Percentiles rank a stretch among this genome's conserved stretches.
Evolutionary conservation across 2,797 vertebrate species (phyloP).

Genomic region (Gymnocypris eckloni): DNA sequence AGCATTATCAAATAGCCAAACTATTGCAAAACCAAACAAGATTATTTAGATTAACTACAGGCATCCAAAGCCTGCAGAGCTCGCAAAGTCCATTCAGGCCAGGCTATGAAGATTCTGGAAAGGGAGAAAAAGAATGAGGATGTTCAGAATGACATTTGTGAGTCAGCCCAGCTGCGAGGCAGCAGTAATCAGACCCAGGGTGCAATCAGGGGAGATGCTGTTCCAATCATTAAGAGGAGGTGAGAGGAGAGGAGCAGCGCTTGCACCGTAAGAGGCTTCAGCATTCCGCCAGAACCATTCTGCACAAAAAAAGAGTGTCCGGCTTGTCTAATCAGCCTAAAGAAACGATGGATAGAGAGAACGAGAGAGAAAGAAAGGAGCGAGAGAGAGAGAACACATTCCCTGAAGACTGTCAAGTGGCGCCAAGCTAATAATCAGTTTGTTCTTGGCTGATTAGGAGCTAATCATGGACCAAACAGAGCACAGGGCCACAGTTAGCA

Average conservation of each 20-base stretch:
- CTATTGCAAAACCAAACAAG: background rate
- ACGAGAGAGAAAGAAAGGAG: conserved; percentile 26
- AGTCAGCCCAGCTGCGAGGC: conserved; percentile 77
- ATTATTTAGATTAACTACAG: background rate
- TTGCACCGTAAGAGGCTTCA: conserved; percentile 72
- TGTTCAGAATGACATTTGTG: conserved; percentile 79
- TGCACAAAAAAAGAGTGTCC: conserved; percentile 76
- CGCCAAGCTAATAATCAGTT: conserved; percentile 93
- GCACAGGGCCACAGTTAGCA: conserved; percentile 71
- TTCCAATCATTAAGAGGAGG: conserved; percentile 83
- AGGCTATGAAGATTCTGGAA: background rate
- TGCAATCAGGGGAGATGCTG: conserved; percentile 87
- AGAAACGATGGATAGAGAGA: conserved; percentile 57
- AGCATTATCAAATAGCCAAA: background rate
- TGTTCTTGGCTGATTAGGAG: conserved; percentile 91
- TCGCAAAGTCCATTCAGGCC: background rate
- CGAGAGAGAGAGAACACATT: conserved; percentile 72
- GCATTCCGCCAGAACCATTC: conserved; percentile 78
- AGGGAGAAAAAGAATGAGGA: conserved; percentile 17
- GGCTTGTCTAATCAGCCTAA: conserved; percentile 84
- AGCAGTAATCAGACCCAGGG: conserved; percentile 82
- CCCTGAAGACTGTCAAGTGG: conserved; percentile 84
- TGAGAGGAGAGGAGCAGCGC: conserved; percentile 56
- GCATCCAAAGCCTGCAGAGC: background rate
- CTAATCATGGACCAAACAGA: conserved; percentile 88